Evolutionary conservation across 2,797 vertebrate genomes (phyloP), one percentile per base, ranked within the genome.

Genomic region (Anomalospiza imberbis): DNA sequence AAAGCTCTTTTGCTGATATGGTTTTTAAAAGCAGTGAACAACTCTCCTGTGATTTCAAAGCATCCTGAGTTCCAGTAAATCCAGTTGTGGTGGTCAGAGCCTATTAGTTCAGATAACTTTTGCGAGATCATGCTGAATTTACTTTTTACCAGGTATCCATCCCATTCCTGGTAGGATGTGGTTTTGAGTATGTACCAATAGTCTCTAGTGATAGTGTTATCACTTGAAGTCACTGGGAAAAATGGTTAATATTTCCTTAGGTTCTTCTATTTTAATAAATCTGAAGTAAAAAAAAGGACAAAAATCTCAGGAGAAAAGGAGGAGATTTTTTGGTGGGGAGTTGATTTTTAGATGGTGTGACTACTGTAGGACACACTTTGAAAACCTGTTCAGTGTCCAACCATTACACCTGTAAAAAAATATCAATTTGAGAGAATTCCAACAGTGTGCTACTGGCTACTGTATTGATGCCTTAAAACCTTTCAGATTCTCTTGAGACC

Each of bases 401-500:
- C 17, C 6, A 47, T 38, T 75, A 47, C 3, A 40, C 65, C 10
- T 83, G 10, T 9, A 85, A 67, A 85, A 92, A 36, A 26, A 5
- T 2, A 40, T 47, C 22, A 21, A 67, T 57, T 80, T 84, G 16
- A 8, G 8, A 83, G 38, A 92, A 79, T 44, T 80, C 48, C 78
- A 73, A 21, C 21, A 34, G 5, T 0, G 0, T 67, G 19, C 17
- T n/a, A n/a, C 13, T 74, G 34, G 11, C 13, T 58, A 62, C 38
- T 79, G 47, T 26, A 61, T 5, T 32, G 21, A 34, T 72, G 7
- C 2, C 14, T 61, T 65, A 51, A 93, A 93, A 71, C 8, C 4
- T 21, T 79, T 71, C 31, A 40, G 13, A 18, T 50, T 88, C 21
- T 85, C 28, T 67, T 85, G 45, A 77, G 85, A 68, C 2, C 20